phyloP scores from a whole-genome alignment of 2,113 vertebrate species.

The Phocoena sinus region DNA sequence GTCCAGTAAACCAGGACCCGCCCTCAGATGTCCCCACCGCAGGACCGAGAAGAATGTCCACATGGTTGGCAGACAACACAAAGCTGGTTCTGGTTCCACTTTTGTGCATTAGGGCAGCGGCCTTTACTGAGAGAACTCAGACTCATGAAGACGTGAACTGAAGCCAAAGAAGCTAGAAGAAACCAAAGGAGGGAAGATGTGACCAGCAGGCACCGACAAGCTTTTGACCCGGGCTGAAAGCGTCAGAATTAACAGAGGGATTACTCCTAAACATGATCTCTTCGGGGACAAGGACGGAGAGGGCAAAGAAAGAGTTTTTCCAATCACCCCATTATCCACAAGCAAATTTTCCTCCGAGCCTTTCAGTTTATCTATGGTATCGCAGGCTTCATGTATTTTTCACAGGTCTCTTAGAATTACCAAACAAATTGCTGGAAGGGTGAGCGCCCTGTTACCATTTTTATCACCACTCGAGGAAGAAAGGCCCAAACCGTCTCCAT shows the following conservation, averaged over 20 bases:
- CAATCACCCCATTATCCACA: slow-evolving; percentile 35
- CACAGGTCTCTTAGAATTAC: slow-evolving; percentile 46
- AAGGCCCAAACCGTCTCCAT: slow-evolving; percentile 19
- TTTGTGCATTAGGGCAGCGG: neutral
- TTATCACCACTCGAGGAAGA: neutral
- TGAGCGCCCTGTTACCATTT: neutral
- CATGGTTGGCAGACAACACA: neutral
- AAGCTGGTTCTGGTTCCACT: neutral
- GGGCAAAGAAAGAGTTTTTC: slow-evolving; percentile 33
- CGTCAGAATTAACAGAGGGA: neutral
- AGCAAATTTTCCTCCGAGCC: slow-evolving; percentile 38
- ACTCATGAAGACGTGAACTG: neutral
- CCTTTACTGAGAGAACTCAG: slow-evolving; percentile 27
- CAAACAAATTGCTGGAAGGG: neutral
- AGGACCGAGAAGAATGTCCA: fast-evolving
- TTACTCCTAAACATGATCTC: slow-evolving; percentile 25
- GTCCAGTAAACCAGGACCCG: neutral
- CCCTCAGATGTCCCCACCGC: fast-evolving
- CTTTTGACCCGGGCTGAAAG: slow-evolving; percentile 29
- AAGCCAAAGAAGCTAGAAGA: neutral
- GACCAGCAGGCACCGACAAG: slow-evolving; percentile 40
- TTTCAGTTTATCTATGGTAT: neutral
- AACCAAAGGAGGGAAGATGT: neutral
- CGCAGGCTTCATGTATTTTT: neutral
- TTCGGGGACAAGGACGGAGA: neutral